Base-by-base conservation (phyloP, 2,113 vertebrate species). In the Mustela lutreola region DNA sequence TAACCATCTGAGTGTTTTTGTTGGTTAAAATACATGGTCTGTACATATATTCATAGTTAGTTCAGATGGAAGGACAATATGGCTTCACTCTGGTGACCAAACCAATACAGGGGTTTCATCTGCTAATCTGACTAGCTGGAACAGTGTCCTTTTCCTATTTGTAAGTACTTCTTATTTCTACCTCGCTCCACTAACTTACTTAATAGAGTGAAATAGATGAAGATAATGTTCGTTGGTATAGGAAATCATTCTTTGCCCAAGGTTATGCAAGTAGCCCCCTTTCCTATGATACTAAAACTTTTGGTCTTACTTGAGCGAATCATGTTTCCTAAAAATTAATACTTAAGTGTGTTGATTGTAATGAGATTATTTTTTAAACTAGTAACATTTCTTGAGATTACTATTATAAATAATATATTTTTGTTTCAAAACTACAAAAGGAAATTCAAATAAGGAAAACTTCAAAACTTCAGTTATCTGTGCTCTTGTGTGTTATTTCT, bases 331-430 rank as follows among this genome's bases (percentile, higher is more conserved):
- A 58, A n/a, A 92, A 62, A 48, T 89, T 62, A 28, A 45, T 87
- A 65, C 28, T 92, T 70, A 73, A 73, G 11, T 78, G 53, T 21
- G 6, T 67, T 84, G 6, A 7, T 65, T 87, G 4, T 36, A 95
- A 96, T 82, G 24, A 91, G 6, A 81, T 45, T 89, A 36, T 63
- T 70, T 93, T 45, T 48, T 83, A 80, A 75, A 94, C 26, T 75
- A 62, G 4, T 85, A 94, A 71, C 26, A 7, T 53, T 84, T 88
- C 60, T 92, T 95, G 39, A 87, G 33, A 56, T 92, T 87, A 45
- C 28, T 63, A 95, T 62, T 81, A 16, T 79, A 63, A 73, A 58
- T 85, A 58, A 65, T 26, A 10, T 48, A 65, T 81, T 78, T 96
- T 89, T 90, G 8, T 16, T 87, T 90, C 86, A 39, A 94, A 89